Conservation (phyloP, 2,797 vertebrate species). For the Nannoperca obscura region DNA sequence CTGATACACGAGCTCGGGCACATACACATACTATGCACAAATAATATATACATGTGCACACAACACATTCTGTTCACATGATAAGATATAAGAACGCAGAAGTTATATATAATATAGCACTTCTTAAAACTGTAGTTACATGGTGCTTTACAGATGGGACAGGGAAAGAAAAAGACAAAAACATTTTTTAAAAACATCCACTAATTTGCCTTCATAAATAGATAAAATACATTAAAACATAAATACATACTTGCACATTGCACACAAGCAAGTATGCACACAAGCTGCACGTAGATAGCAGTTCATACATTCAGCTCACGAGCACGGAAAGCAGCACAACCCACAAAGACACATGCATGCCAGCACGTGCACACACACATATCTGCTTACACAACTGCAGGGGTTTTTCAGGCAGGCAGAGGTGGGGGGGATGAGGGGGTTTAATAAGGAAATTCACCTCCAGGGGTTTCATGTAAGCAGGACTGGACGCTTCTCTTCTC, state of each 20-base stretch:
- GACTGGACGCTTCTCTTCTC: constrained; percentile 72
- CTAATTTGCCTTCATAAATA: background rate
- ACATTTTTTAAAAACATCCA: background rate
- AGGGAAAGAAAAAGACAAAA: background rate
- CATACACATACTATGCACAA: background rate
- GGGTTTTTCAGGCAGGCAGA: constrained; percentile 20
- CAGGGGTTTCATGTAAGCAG: constrained; percentile 76
- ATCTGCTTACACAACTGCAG: constrained; percentile 39
- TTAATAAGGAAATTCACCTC: constrained; percentile 84
- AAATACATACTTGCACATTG: background rate
- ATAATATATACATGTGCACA: background rate
- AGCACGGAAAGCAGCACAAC: constrained; percentile 27
- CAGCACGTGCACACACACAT: constrained; percentile 11
- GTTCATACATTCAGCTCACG: constrained; percentile 18
- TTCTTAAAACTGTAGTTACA: background rate
- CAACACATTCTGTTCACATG: background rate
- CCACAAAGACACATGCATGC: constrained; percentile 9
- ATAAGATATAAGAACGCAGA: background rate
- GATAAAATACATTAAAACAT: background rate
- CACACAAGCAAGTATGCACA: constrained; percentile 12
- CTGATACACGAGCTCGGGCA: constrained; percentile 8
- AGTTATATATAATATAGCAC: background rate
- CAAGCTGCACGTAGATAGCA: background rate
- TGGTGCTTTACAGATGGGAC: background rate
- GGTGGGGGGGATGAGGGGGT: constrained; percentile 45